These are phyloP conservation scores for Sipha flava DNA, from an alignment of 1,140 invertebrate genomes.

Conservation along the genomic window DNA sequence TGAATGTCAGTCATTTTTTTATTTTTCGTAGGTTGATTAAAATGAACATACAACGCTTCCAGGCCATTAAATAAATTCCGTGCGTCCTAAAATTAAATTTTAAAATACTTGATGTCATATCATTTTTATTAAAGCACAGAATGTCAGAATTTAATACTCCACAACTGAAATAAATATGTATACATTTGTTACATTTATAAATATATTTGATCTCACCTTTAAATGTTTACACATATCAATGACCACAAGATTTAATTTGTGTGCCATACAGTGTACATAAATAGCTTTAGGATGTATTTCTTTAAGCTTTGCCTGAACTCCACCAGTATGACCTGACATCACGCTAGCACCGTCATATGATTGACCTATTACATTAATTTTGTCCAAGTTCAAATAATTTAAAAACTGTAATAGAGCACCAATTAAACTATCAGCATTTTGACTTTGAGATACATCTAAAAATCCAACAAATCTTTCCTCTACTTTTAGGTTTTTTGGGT, in stretches of 20 bases:
- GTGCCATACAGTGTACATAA: conserved; percentile 36
- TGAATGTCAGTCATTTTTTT: neutral
- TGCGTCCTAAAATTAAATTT: neutral
- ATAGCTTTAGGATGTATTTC: conserved; percentile 35
- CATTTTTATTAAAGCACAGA: too few relatives aligned
- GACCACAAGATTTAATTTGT: conserved; percentile 35
- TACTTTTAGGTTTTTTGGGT: neutral
- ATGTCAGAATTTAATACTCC: too few relatives aligned
- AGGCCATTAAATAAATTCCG: neutral
- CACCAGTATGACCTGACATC: conserved; percentile 33
- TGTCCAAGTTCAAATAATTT: neutral
- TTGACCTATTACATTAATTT: neutral
- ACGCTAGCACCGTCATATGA: conserved; percentile 30
- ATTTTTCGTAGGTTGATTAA: neutral
- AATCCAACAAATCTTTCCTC: neutral
- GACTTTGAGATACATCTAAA: neutral
- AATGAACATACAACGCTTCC: neutral
- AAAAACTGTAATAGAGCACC: neutral
- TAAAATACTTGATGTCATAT: too few relatives aligned
- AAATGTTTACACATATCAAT: conserved; percentile 34
- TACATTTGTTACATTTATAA: neutral
- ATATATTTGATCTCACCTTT: neutral
- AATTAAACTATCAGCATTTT: neutral
- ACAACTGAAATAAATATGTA: too few relatives aligned
- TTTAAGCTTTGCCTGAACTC: conserved; percentile 37